Evolutionary conservation across 2,888 invertebrate genomes (phyloP), one percentile per base, ranked within the genome.

Genomic region (Himalopsyche anomala): DNA sequence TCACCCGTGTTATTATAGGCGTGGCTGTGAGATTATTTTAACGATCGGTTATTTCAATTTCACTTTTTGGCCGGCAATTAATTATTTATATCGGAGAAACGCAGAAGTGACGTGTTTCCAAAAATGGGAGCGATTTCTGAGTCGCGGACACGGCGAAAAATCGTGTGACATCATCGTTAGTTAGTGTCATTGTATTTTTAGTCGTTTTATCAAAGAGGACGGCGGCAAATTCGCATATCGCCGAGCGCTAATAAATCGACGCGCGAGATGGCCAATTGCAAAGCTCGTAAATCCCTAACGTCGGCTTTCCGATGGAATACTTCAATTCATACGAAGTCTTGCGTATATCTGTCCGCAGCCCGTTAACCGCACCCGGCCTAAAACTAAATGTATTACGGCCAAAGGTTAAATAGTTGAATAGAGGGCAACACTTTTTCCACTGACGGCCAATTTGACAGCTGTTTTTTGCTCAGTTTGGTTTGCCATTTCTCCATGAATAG

Each of bases 91-190:
- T 62, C 62, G 62, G 28, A 62, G 62, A 62, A 62, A 62, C 62
- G 62, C 62, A 3, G 9, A n/a, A 28, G 19, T 62, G 62, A 51
- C 51, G 51, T 51, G 15, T 51, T 15, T 51, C 19, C 62, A 62
- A 62, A 62, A 62, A 62, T 62, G 62, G 62, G 62, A 62, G 62
- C 62, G 62, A 62, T 19, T 62, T 62, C 62, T 4, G 62, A 62
- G 4, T 19, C 0, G 19, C 28, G 28, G 51, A 51, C 51, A 62
- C 62, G 9, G 28, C 4, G 28, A 62, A 62, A 51, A 19, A 62
- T 62, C n/a, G n/a, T 19, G 28, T 62, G 62, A 62, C 19, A 62
- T 62, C 62, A 62, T 28, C 62, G 62, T 4, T 28, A 19, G 8
- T 3, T 19, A 4, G 19, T 62, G 62, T 62, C 62, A 19, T 62